Percentiles rank a stretch among this genome's conserved stretches.
phyloP scores from a whole-genome alignment of 2,797 vertebrate species.

The Alectoris magna region DNA sequence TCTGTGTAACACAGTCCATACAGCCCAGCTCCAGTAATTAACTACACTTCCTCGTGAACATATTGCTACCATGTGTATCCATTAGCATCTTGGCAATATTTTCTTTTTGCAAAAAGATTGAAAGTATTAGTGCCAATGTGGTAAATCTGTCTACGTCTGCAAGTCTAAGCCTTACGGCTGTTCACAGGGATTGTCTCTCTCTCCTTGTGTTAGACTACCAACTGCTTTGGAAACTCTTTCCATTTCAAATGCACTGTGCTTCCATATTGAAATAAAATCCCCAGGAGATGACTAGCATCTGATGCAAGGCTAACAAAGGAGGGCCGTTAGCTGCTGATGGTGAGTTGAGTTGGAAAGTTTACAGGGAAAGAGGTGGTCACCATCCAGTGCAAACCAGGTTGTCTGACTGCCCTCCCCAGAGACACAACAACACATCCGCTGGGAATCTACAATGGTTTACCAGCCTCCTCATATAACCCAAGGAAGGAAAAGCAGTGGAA shows the following conservation, averaged over 20 bases:
- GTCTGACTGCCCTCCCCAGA: neutral
- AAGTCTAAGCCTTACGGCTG: constrained; percentile 55
- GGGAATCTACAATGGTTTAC: neutral
- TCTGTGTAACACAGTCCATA: constrained; percentile 61
- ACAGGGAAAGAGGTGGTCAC: neutral
- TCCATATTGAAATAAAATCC: constrained; percentile 40
- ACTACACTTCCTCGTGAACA: constrained; percentile 55
- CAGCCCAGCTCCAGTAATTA: constrained; percentile 62
- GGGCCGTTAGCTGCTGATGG: neutral
- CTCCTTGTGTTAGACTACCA: constrained; percentile 53
- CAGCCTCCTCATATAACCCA: neutral
- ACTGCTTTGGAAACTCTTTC: constrained; percentile 57
- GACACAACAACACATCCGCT: neutral
- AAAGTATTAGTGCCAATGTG: constrained; percentile 59
- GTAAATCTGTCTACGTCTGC: constrained; percentile 67
- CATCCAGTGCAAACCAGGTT: neutral
- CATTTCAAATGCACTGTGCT: constrained; percentile 36
- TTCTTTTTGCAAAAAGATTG: constrained; percentile 64
- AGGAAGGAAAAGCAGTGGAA: neutral
- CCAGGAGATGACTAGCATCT: constrained; percentile 42
- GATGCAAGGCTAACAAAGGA: constrained; percentile 50
- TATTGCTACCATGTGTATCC: constrained; percentile 71
- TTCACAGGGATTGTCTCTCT: neutral
- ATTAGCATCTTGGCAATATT: constrained; percentile 74
- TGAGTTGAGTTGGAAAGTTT: neutral